These are phyloP conservation scores for Cyprinodon diabolis DNA, from an alignment of 2,797 vertebrate genomes.

Conservation along the genomic window DNA sequence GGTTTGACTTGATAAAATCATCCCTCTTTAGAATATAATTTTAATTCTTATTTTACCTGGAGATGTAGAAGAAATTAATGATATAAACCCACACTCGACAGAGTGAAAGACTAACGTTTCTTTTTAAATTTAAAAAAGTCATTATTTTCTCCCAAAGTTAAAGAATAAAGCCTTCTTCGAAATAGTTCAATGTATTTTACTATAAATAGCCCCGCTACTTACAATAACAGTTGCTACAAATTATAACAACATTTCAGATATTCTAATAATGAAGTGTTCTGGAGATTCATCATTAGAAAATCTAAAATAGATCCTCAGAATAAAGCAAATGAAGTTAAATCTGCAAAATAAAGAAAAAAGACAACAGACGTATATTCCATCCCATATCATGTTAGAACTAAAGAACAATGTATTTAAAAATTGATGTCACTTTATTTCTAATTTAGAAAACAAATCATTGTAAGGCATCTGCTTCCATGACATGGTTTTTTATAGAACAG, in stretches of 20 bases:
- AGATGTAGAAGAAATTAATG: neutral
- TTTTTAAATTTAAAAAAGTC: neutral
- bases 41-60: neutral
- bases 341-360: slow-evolving; percentile 1
- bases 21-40: neutral
- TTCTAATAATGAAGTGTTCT: neutral
- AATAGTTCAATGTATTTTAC: neutral
- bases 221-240: neutral
- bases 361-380: neutral
- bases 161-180: neutral
- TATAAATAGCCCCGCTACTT: neutral
- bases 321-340: slow-evolving; percentile 5
- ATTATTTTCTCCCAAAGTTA: neutral
- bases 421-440: slow-evolving; percentile 1
- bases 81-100: neutral
- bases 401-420: neutral
- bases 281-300: neutral
- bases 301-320: neutral
- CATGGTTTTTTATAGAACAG: neutral
- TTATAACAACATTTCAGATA: neutral
- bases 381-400: neutral
- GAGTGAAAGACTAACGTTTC: neutral
- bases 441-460: slow-evolving; percentile 1
- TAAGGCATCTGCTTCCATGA: neutral
- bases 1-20: neutral